phyloP scores from a whole-genome alignment of 1,140 invertebrate genomes.

The Drosophila erecta region DNA sequence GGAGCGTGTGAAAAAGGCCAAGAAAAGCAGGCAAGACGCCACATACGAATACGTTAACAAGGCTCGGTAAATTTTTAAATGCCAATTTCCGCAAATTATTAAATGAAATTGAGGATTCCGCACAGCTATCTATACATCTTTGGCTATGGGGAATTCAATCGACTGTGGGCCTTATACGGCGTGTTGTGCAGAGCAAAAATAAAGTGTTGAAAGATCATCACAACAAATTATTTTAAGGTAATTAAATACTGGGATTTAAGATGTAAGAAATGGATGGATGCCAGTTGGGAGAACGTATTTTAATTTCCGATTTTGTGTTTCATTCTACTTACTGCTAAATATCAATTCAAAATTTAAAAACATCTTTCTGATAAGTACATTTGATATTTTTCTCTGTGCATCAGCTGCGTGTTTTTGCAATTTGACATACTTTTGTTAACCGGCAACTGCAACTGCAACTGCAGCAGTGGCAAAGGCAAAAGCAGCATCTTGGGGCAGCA shows the following conservation, averaged over 20 bases:
- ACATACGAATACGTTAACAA: conserved; percentile 63
- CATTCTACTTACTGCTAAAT: too few species aligned
- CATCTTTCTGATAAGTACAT: too few species aligned
- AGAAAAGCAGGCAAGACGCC: conserved; percentile 31
- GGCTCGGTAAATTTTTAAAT: conserved; percentile 76
- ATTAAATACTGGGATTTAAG: too few species aligned
- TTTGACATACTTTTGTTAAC: conserved; percentile 80
- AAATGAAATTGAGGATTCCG: conserved; percentile 79
- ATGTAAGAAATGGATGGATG: too few species aligned
- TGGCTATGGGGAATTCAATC: conserved; percentile 20
- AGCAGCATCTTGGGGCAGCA: conserved; percentile 30
- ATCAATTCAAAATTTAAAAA: too few species aligned
- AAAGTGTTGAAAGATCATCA: background rate
- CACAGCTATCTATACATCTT: conserved; percentile 69
- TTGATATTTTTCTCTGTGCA: conserved; percentile 13
- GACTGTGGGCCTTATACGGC: conserved; percentile 22
- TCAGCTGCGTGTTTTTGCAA: conserved; percentile 68
- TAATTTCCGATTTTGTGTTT: too few species aligned
- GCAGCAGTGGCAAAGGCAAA: conserved; percentile 6
- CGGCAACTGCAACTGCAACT: conserved; percentile 23
- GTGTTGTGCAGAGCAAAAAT: conserved; percentile 1
- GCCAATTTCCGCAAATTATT: conserved; percentile 83
- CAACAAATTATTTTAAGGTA: too few species aligned
- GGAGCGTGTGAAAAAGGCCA: conserved; percentile 77
- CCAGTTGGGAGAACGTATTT: too few species aligned